phyloP scores from a whole-genome alignment of 2,797 vertebrate genomes.

The Hafferia zeledoni region DNA sequence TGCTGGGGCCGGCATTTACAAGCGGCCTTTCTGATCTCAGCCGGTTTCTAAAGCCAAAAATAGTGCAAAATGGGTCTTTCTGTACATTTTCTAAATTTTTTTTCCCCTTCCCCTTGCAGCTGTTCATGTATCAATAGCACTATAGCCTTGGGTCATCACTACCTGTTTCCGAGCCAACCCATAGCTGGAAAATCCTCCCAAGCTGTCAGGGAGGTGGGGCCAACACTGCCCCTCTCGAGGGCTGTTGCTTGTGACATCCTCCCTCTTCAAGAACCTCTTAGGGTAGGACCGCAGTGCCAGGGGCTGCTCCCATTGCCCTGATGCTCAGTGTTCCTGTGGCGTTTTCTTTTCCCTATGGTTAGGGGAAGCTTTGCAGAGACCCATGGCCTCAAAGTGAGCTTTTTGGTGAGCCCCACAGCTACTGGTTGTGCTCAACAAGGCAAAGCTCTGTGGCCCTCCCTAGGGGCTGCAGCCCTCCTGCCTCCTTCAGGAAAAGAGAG shows the following conservation, averaged over 20 bases:
- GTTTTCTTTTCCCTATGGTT: neutral
- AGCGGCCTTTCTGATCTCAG: neutral
- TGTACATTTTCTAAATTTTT: neutral
- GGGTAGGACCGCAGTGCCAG: accelerated
- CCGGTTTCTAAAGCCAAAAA: slow-evolving; percentile 32
- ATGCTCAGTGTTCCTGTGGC: neutral
- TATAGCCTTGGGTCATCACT: neutral
- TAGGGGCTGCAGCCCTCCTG: neutral
- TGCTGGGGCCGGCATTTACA: accelerated
- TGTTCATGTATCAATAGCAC: slow-evolving; percentile 38
- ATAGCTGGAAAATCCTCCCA: neutral
- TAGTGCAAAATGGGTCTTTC: neutral
- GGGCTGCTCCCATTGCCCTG: neutral
- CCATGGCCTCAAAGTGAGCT: neutral
- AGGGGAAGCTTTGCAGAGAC: neutral
- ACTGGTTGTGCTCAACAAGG: neutral
- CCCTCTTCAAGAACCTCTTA: neutral
- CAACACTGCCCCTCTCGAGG: accelerated
- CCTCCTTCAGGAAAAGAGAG: neutral
- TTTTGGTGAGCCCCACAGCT: neutral
- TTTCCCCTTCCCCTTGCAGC: neutral
- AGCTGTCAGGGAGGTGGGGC: accelerated
- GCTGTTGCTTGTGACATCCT: neutral
- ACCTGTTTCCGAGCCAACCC: neutral
- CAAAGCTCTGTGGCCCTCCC: neutral